Base-by-base conservation (phyloP, 2,888 invertebrate genomes). In the Caenorhabditis wallacei region DNA sequence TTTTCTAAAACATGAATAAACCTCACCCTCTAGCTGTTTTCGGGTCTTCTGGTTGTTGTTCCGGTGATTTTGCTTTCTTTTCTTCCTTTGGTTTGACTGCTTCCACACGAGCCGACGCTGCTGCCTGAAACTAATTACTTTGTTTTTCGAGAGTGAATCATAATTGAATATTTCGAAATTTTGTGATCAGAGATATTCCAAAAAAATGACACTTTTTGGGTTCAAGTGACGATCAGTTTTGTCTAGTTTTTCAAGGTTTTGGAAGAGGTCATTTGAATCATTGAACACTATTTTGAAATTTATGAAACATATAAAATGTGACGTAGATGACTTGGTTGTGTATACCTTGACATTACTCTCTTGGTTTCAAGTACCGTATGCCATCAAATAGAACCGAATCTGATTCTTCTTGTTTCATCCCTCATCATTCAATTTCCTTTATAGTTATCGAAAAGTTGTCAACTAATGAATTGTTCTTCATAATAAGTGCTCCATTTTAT, bases 21-120 rank as follows among this genome's bases (percentile, higher is more conserved):
- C 68, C 85, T 70, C 18, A 80, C 82, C 64, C 80, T 76, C 79
- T 82, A 1, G 86, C 86, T 8, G 84, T 75, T 24, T 75, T 82
- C 37, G 87, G 87, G 56, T 87, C 87, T 26, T 87, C 87, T 16
- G 87, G 87, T 51, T 86, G 86, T 59, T 86, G 85, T 37, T 87
- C 85, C 2, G 74, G 81, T 13, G 78, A 63, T 22, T 79, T 72
- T 40, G 48, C 63, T 13, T 64, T 82, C 64, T 75, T 79, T 35
- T 56, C 66, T 26, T 84, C 83, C 46, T 64, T 71, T 20, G 43
- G 40, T 46, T 82, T 82, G 3, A 53, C 43, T 20, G 56, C 66
- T 43, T 82, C 74, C 10, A 57, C 78, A 20, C 70, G 63, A 30
- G 82, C 78, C 4, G 78, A 56, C 13, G 61, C 66, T 51, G 75